Evolutionary conservation across 2,888 invertebrate species (phyloP), one percentile per base, ranked within the genome.

Genomic region (Ichneumoninae sp.): DNA sequence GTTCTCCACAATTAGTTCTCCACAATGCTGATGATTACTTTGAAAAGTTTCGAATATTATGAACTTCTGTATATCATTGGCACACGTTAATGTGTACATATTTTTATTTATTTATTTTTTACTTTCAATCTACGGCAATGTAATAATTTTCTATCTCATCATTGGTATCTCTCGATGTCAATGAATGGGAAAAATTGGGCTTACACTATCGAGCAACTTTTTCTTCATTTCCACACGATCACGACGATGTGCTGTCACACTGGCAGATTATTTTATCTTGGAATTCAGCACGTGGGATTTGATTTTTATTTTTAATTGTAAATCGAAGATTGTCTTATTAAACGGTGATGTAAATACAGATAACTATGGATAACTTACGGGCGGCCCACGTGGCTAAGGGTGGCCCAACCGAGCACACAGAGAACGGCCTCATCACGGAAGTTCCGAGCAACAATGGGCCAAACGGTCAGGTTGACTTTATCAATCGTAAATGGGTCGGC

Each of bases 311-410:
- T 50, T 33, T 19, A 7, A 54, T 33, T 26, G 22, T 44, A 16
- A 50, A 69, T 54, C 13, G 16, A 65, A 54, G 44, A 66, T 74
- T 36, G 10, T 26, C 40, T 22, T 36, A 82, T 57, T 66, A 8
- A 83, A 74, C 19, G 1, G 57, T 54, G 52, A 85, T 85, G 74
- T 57, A 86, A 87, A 91, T 89, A 0, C 93, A 97, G 97, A 97
- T 97, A 89, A 96, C 96, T n/a, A 96, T 97, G 96, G 97, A 97
- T 85, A 97, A 97, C 88, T 92, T 96, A 82, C 94, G 96, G n/a
- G 94, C 95, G 89, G 96, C 96, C 66, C 96, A 97, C 91, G 94
- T 93, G 60, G 89, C 91, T 13, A 93, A 93, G 19, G 93, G 94
- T 65, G 93, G 94, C 70, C 89, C 92, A 0, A 93, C 94, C 77